Evolutionary conservation across 2,888 invertebrate species (phyloP).

Genomic region (Oscheius onirici): DNA sequence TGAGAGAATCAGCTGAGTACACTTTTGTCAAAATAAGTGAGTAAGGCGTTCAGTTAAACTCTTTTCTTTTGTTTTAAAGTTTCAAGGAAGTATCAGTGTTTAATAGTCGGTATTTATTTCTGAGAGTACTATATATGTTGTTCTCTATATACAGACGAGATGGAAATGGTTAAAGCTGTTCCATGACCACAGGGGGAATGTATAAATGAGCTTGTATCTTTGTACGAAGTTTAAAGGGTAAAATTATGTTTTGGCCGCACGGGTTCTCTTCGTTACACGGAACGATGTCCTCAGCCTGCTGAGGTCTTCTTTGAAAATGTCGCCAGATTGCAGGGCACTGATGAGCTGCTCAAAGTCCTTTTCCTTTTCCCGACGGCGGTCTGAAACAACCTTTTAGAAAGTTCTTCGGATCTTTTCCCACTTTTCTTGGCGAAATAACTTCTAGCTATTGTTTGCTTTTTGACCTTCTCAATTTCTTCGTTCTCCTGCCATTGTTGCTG

Average conservation of each 20-base stretch:
- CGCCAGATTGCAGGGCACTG: conserved; percentile 69
- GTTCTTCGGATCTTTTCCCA: conserved; percentile 27
- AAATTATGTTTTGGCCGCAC: conserved; percentile 17
- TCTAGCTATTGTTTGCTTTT: conserved; percentile 65
- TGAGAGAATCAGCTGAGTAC: too few species aligned
- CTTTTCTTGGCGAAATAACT: conserved; percentile 65
- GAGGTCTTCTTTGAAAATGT: conserved; percentile 70
- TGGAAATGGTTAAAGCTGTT: conserved; percentile 24
- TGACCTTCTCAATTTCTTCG: conserved; percentile 65
- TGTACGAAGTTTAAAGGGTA: not conserved
- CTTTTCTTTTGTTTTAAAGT: too few species aligned
- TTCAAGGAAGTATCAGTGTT: too few species aligned
- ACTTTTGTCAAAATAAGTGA: too few species aligned
- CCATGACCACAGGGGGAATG: conserved; percentile 22
- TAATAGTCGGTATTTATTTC: conserved; percentile 10
- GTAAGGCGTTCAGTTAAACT: too few species aligned
- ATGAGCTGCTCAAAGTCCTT: conserved; percentile 69
- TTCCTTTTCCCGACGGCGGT: conserved; percentile 48
- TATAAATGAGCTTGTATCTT: conserved; percentile 6
- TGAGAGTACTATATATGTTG: conserved; percentile 14
- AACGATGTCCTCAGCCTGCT: conserved; percentile 67
- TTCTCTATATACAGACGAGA: conserved; percentile 20
- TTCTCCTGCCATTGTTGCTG: conserved; percentile 61
- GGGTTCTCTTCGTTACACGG: conserved; percentile 42
- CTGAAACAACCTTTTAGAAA: conserved; percentile 17